These are phyloP conservation scores for Hiodon tergisus DNA, from an alignment of 2,113 vertebrate genomes.

Conservation along the genomic window DNA sequence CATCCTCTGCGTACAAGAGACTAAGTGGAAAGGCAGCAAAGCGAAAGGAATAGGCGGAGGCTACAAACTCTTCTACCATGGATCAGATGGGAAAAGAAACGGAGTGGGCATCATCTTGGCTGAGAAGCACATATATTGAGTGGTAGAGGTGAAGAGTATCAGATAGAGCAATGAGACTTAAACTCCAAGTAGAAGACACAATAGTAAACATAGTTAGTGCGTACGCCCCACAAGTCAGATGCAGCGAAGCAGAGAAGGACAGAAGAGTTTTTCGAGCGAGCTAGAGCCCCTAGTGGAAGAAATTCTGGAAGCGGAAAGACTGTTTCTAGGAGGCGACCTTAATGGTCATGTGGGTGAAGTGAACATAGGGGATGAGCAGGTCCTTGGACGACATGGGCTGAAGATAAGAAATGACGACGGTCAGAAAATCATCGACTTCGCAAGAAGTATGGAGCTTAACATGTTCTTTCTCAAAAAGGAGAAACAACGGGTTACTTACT, in stretches of 20 bases:
- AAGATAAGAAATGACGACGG: background rate
- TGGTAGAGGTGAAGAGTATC: background rate
- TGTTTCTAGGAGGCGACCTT: background rate
- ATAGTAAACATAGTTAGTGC: background rate
- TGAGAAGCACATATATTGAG: background rate
- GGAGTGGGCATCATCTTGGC: background rate
- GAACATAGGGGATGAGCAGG: background rate
- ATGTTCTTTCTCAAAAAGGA: background rate
- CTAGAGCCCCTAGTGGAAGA: background rate
- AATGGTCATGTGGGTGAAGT: background rate
- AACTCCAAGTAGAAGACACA: background rate
- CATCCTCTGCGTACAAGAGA: background rate
- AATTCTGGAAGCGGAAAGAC: background rate
- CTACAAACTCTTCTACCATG: constrained; percentile 3
- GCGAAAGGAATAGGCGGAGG: constrained; percentile 66
- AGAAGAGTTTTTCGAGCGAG: background rate
- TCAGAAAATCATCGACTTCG: background rate
- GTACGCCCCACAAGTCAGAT: background rate
- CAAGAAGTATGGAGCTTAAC: background rate
- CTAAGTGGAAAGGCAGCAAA: constrained; percentile 59
- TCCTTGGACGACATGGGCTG: background rate
- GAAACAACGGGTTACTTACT: no score
- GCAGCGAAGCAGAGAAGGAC: background rate
- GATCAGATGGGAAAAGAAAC: background rate
- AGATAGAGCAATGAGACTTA: background rate